Evolutionary conservation across 2,888 invertebrate species (phyloP), one percentile per base, ranked within the genome.

Genomic region (Cataglyphis livida): DNA sequence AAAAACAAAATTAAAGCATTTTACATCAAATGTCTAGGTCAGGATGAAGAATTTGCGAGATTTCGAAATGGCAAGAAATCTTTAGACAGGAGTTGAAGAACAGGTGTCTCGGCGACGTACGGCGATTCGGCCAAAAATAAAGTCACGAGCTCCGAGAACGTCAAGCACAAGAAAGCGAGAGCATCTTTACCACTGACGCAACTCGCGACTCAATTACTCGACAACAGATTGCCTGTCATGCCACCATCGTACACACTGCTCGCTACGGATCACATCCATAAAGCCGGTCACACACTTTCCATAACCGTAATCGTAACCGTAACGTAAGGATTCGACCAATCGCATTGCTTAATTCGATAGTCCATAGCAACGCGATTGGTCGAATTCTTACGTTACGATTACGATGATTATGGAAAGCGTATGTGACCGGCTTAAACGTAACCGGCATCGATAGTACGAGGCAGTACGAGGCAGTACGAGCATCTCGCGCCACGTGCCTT

Each of bases 31-130:
- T 38, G 51, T 35, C 51, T 38, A 28, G 10, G 62, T 38, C 18
- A 51, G 21, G 35, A 7, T 12, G 2, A 54, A 66, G 12, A n/a
- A 66, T 38, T 44, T 21, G 41, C 6, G 15, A 54, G 38, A 0
- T 57, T 68, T 68, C 12, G 41, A 15, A 9, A 35, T 44, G 12
- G 59, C 21, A 25, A 28, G 78, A 35, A 61, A 41, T 5, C 59
- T 78, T 12, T 66, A 41, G 41, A 76, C 28, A 66, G 59, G 85
- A 76, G 82, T 83, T 76, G 79, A 84, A 83, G 90, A 94, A 94
- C 94, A 94, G 94, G 94, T 94, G 94, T 93, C 92, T 84, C 82
- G 68, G 70, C 32, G 68, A 75, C 84, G 91, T 85, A 62, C 35
- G 25, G 1, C 0, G 21, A 21, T 21, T 21, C 21, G n/a, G 84